These are phyloP conservation scores for Mormoops blainvillei DNA, from an alignment of 2,113 vertebrate genomes.

Conservation along the genomic window DNA sequence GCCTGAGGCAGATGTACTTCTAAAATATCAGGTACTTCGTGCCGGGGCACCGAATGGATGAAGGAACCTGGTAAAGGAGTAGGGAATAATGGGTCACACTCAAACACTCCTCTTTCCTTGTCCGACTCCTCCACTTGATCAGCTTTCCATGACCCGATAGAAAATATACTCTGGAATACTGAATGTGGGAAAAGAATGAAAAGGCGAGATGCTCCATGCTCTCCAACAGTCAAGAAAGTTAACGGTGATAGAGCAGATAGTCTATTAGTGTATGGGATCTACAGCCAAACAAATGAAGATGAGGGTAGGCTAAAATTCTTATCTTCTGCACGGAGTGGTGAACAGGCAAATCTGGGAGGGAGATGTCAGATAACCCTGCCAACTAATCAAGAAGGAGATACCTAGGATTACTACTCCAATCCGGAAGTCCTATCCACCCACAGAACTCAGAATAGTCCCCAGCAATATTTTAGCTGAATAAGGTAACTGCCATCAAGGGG, in stretches of 20 bases:
- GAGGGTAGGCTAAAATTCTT: not conserved
- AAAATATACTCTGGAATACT: not conserved
- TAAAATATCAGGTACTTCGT: conserved; percentile 81
- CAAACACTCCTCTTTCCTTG: not conserved
- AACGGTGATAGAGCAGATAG: not conserved
- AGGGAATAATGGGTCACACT: not conserved
- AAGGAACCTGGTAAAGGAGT: conserved; percentile 80
- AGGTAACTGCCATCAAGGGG: not conserved
- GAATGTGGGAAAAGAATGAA: not conserved
- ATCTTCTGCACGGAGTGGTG: not conserved
- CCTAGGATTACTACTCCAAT: not conserved
- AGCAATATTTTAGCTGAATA: not conserved
- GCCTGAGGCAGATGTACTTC: conserved; percentile 77
- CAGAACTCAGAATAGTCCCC: not conserved
- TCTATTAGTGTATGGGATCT: not conserved
- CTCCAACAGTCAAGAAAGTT: not conserved
- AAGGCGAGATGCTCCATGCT: not conserved
- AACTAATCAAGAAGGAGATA: not conserved
- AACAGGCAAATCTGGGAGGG: not conserved
- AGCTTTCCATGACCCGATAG: not conserved
- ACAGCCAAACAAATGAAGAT: not conserved
- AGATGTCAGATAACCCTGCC: not conserved
- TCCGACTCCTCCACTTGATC: not conserved
- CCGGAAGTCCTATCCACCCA: not conserved
- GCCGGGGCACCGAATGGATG: conserved; percentile 83